These are phyloP conservation scores for Amblyjoppa proteus DNA, from an alignment of 2,888 invertebrate species.

Conservation along the genomic window DNA sequence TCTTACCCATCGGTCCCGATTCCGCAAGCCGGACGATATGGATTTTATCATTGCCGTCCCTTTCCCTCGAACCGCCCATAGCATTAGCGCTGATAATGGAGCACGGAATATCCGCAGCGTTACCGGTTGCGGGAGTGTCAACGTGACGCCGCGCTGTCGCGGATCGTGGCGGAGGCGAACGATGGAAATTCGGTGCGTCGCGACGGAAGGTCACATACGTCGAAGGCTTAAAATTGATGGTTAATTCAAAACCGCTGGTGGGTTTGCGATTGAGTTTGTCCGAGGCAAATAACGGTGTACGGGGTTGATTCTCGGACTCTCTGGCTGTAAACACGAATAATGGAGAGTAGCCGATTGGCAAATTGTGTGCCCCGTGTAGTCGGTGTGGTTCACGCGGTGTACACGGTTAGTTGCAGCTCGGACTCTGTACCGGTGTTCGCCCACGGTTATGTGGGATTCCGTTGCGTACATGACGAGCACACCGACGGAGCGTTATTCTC, in stretches of 20 bases:
- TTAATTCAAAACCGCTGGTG: conserved; percentile 80
- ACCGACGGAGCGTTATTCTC: background rate
- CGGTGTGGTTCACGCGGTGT: conserved; percentile 28
- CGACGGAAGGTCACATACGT: conserved; percentile 69
- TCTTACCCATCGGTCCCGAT: too few relatives aligned
- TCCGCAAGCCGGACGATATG: too few relatives aligned
- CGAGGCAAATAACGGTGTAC: conserved; percentile 77
- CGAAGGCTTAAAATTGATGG: conserved; percentile 79
- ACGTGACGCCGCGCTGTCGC: conserved; percentile 6
- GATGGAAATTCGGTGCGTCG: conserved; percentile 33
- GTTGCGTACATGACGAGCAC: background rate
- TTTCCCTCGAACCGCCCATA: background rate
- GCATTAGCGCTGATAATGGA: background rate
- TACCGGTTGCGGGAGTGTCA: background rate
- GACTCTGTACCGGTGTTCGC: background rate
- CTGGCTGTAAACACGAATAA: conserved; percentile 82
- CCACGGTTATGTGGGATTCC: background rate
- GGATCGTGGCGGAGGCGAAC: background rate
- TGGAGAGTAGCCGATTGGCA: conserved; percentile 81
- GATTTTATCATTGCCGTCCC: background rate
- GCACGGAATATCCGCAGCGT: background rate
- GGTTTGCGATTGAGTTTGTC: conserved; percentile 78
- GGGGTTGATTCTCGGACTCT: conserved; percentile 79
- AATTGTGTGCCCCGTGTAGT: conserved; percentile 76
- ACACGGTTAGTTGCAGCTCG: conserved; percentile 5